phyloP scores from a whole-genome alignment of 2,888 invertebrate genomes.

The Temnothorax unifasciatus region DNA sequence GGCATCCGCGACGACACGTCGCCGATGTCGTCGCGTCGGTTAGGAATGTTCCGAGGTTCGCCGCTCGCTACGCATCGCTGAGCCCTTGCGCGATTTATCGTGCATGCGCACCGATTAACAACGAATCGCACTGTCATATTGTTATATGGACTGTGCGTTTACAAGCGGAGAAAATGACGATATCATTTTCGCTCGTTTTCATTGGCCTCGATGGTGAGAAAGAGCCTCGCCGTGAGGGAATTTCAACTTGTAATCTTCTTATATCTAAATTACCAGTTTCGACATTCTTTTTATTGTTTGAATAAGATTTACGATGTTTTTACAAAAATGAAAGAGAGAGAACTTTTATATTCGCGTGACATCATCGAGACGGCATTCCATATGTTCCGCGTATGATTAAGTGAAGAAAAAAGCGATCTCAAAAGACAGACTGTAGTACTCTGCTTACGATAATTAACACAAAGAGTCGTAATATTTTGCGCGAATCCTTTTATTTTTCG shows the following conservation, averaged over 20 bases:
- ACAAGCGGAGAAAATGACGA: conserved; percentile 44
- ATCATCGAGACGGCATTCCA: not conserved
- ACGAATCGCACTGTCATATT: conserved; percentile 39
- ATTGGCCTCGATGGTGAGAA: not conserved
- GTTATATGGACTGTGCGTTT: conserved; percentile 37
- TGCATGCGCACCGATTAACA: conserved; percentile 38
- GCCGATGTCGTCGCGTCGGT: conserved; percentile 46
- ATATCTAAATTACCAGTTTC: not conserved
- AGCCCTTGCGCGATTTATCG: conserved; percentile 32
- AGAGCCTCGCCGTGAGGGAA: not conserved
- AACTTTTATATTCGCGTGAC: not conserved
- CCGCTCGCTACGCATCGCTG: conserved; percentile 21
- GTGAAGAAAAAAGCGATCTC: not conserved
- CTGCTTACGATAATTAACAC: conserved; percentile 11
- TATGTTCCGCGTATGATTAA: not conserved
- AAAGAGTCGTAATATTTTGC: conserved; percentile 23
- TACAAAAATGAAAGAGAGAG: not conserved
- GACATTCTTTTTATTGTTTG: not conserved
- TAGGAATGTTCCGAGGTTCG: conserved; percentile 23
- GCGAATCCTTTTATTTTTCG: conserved; percentile 4
- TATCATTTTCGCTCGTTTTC: conserved; percentile 35
- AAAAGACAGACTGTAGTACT: not conserved
- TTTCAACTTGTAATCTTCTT: not conserved
- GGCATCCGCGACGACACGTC: conserved; percentile 55
- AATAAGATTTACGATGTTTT: not conserved